Evolutionary conservation across 2,888 invertebrate species (phyloP).

Genomic region (Ectropis crepuscularia): DNA sequence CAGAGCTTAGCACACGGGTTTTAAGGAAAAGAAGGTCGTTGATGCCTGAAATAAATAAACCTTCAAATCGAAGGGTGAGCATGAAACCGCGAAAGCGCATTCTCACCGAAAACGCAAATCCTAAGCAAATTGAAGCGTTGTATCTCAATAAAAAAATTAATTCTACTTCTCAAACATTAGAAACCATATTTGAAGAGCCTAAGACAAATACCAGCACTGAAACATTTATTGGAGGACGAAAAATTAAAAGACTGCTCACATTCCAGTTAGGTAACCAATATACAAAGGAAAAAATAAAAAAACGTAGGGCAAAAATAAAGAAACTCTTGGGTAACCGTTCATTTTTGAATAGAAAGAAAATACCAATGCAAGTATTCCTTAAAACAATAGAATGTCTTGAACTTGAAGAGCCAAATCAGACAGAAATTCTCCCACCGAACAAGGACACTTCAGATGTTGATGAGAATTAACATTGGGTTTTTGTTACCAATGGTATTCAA

Average conservation of each 20-base stretch:
- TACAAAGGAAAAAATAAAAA: conserved; percentile 84
- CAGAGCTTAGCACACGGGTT: conserved; percentile 60
- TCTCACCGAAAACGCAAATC: conserved; percentile 67
- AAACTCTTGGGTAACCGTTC: conserved; percentile 81
- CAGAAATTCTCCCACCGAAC: conserved; percentile 56
- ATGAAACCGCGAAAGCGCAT: conserved; percentile 78
- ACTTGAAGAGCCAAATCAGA: conserved; percentile 70
- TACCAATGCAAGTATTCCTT: conserved; percentile 84
- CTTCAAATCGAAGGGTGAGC: conserved; percentile 75
- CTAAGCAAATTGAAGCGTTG: conserved; percentile 80
- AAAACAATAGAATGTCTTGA: conserved; percentile 82
- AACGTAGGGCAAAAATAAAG: conserved; percentile 84
- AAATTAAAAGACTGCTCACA: conserved; percentile 84
- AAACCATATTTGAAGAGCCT: conserved; percentile 87
- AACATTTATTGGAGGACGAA: conserved; percentile 79
- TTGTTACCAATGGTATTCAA: conserved; percentile 6
- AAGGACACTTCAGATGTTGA: conserved; percentile 37
- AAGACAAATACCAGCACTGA: conserved; percentile 71
- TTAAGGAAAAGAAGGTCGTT: conserved; percentile 73
- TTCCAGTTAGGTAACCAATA: conserved; percentile 80
- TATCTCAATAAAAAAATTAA: conserved; percentile 85
- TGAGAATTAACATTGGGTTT: neutral
- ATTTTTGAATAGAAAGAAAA: conserved; percentile 78
- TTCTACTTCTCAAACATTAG: conserved; percentile 80
- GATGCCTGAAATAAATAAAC: conserved; percentile 63